phyloP scores from a whole-genome alignment of 2,113 vertebrate genomes.

The Pteronura brasiliensis region DNA sequence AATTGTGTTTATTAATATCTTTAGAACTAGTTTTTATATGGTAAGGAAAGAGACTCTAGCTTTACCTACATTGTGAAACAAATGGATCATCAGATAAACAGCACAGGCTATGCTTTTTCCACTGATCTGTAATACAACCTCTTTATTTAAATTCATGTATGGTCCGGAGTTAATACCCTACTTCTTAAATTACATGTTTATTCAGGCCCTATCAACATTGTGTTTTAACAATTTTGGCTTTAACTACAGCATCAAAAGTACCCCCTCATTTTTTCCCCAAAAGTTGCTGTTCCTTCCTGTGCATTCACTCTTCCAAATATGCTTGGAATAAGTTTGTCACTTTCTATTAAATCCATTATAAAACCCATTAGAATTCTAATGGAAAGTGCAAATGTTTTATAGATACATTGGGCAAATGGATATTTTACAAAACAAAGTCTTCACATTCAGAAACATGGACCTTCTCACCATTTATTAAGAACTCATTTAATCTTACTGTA shows the following conservation, averaged over 20 bases:
- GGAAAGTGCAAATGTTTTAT: background rate
- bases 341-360: background rate
- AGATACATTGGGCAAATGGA: background rate
- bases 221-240: background rate
- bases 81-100: background rate
- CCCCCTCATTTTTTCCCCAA: background rate
- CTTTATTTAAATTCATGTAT: background rate
- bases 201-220: background rate
- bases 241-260: background rate
- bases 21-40: background rate
- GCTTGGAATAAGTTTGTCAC: background rate
- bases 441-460: background rate
- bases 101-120: background rate
- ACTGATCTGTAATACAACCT: background rate
- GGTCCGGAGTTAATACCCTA: background rate
- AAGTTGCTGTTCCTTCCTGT: background rate
- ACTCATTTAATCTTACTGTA: background rate
- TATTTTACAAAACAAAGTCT: background rate
- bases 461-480: background rate
- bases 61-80: background rate
- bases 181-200: background rate
- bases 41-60: background rate
- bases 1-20: background rate
- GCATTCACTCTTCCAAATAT: background rate
- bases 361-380: background rate